These are phyloP conservation scores for Drosophila nannoptera DNA, from an alignment of 1,140 invertebrate species.

Conservation along the genomic window DNA sequence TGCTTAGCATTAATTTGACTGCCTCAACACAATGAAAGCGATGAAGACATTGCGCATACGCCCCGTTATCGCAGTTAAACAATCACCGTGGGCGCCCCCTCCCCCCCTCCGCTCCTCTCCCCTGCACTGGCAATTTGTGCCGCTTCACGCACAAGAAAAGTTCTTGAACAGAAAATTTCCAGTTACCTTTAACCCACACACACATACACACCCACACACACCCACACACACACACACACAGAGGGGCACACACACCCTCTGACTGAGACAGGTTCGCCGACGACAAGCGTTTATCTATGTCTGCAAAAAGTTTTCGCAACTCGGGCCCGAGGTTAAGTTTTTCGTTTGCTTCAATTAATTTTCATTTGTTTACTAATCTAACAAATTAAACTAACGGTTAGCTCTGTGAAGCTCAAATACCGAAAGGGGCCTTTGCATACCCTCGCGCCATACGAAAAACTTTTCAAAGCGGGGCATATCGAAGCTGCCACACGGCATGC, in stretches of 20 bases:
- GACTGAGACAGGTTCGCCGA: constrained; percentile 34
- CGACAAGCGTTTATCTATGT: constrained; percentile 68
- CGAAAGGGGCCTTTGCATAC: constrained; percentile 21
- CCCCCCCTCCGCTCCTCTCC: neutral
- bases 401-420: constrained; percentile 18
- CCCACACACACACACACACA: constrained; percentile 7
- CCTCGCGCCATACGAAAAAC: neutral
- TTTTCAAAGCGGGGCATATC: neutral
- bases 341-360: constrained; percentile 78
- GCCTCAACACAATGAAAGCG: constrained; percentile 35
- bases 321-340: constrained; percentile 66
- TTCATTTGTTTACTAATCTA: constrained; percentile 78
- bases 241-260: constrained; percentile 4
- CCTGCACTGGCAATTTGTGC: neutral
- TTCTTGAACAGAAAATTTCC: constrained; percentile 60
- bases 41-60: constrained; percentile 64
- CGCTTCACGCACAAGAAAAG: constrained; percentile 16
- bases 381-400: constrained; percentile 77
- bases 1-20: constrained; percentile 41
- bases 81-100: constrained; percentile 10
- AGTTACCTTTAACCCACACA: constrained; percentile 47
- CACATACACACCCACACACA: constrained; percentile 19
- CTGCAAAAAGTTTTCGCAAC: constrained; percentile 56
- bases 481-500: neutral
- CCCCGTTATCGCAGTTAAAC: constrained; percentile 28